Percentiles rank a stretch among this genome's conserved stretches.
phyloP scores from a whole-genome alignment of 2,113 vertebrate genomes.

The Thunnus thynnus region DNA sequence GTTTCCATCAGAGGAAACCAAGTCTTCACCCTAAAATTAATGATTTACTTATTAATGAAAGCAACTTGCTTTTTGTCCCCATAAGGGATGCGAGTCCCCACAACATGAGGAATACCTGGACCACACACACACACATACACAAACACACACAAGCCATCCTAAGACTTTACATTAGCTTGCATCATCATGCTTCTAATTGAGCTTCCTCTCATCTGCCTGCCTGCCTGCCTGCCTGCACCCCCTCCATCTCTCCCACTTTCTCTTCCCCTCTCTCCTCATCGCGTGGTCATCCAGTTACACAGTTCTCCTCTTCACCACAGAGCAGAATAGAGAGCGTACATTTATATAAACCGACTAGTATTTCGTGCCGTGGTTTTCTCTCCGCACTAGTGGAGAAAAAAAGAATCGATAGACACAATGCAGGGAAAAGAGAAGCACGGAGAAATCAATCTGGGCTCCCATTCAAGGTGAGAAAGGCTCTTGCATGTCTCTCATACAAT shows the following conservation, averaged over 20 bases:
- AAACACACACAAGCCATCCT: conserved; percentile 16
- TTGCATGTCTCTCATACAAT: conserved; percentile 47
- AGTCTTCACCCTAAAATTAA: no score
- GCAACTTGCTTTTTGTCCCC: no score
- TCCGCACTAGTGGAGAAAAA: conserved; percentile 18
- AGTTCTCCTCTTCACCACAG: conserved; percentile 42
- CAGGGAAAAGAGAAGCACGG: conserved; percentile 46
- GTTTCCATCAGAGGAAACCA: no score
- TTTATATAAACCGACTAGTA: conserved; percentile 67
- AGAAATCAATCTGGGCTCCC: conserved; percentile 65
- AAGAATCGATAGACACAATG: conserved; percentile 70
- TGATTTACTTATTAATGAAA: no score
- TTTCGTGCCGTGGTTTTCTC: conserved; percentile 51
- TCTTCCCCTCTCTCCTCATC: background rate
- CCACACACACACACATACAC: background rate
- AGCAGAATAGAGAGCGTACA: conserved; percentile 39
- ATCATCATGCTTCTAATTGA: conserved; percentile 73
- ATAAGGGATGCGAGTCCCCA: no score
- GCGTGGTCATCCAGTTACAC: conserved; percentile 8
- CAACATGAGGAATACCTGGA: background rate
- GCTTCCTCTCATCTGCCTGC: conserved; percentile 49
- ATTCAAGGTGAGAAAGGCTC: conserved; percentile 64
- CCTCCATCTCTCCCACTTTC: conserved; percentile 11
- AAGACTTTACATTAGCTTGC: conserved; percentile 74
- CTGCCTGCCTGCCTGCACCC: conserved; percentile 7